phyloP scores from a whole-genome alignment of 1,140 invertebrate species.

The Diploscapter pachys region DNA sequence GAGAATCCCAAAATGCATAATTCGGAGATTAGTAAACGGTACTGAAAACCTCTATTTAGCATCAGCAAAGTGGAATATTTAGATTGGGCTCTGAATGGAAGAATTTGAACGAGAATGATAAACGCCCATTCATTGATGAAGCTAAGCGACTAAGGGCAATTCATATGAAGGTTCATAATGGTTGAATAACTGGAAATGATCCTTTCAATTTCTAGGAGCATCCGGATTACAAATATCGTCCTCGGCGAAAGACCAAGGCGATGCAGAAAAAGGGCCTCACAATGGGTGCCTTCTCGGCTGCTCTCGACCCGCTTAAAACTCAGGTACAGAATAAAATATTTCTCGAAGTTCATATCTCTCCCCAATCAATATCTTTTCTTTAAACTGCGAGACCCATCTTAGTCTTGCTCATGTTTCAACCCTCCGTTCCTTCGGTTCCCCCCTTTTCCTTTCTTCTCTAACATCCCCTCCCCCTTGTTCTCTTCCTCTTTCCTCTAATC shows the following conservation, averaged over 20 bases:
- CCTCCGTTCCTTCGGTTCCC: no score
- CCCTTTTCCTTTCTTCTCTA: no score
- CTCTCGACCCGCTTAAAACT: slow-evolving; percentile 22
- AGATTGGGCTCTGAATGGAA: slow-evolving; percentile 94
- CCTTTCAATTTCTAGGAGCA: slow-evolving; percentile 69
- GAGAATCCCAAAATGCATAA: slow-evolving; percentile 99
- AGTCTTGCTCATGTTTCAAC: no score
- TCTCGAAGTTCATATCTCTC: no score
- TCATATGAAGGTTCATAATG: slow-evolving; percentile 77
- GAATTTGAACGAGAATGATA: slow-evolving; percentile 87
- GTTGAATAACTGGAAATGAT: not conserved
- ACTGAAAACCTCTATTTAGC: no score
- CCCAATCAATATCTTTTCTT: no score
- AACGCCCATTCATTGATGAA: slow-evolving; percentile 97
- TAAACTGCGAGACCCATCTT: no score
- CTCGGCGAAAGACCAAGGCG: slow-evolving; percentile 63
- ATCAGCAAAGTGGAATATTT: no score
- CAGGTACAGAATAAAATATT: slow-evolving; percentile 2
- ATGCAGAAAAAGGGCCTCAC: slow-evolving; percentile 31
- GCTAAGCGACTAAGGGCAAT: slow-evolving; percentile 94
- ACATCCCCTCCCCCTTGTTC: no score
- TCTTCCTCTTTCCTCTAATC: no score
- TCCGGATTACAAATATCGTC: slow-evolving; percentile 94
- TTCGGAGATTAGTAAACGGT: slow-evolving; percentile 90
- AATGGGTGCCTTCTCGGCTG: slow-evolving; percentile 10